Conservation (phyloP, 2,888 invertebrate species). For the Oxycera nigricornis region DNA sequence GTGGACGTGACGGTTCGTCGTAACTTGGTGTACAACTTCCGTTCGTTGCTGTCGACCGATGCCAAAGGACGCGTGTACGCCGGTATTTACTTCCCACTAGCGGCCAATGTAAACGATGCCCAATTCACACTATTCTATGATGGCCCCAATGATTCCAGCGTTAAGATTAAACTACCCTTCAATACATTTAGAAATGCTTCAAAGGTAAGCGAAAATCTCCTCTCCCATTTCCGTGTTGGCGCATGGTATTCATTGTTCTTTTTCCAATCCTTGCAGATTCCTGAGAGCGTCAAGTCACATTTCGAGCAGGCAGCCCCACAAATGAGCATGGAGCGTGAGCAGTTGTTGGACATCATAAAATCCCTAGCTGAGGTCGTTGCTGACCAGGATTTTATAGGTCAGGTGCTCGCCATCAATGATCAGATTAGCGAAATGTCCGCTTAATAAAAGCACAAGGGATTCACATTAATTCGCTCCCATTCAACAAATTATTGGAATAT, state of each 20-base stretch:
- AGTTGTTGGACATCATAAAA: constrained; percentile 69
- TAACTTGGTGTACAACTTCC: constrained; percentile 81
- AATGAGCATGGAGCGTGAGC: constrained; percentile 72
- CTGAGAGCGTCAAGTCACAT: constrained; percentile 68
- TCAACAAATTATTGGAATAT: constrained; percentile 47
- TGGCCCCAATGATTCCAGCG: constrained; percentile 67
- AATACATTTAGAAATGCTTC: constrained; percentile 68
- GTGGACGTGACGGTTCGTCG: constrained; percentile 88
- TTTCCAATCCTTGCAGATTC: constrained; percentile 64
- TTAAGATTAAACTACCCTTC: constrained; percentile 79
- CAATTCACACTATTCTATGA: constrained; percentile 82
- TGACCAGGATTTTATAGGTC: constrained; percentile 76
- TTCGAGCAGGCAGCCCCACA: constrained; percentile 75
- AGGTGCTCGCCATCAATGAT: constrained; percentile 80
- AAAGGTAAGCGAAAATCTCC: constrained; percentile 63
- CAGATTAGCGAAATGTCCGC: constrained; percentile 80
- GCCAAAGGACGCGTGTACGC: constrained; percentile 83
- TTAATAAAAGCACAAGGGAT: constrained; percentile 64
- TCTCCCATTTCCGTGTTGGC: too few species aligned
- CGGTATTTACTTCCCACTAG: constrained; percentile 82
- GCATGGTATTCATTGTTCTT: background rate
- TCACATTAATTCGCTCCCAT: constrained; percentile 45
- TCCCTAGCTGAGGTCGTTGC: constrained; percentile 72
- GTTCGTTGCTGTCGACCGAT: constrained; percentile 81
- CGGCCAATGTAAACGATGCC: constrained; percentile 64